Evolutionary conservation across 2,113 vertebrate genomes (phyloP), one percentile per base, ranked within the genome.

Genomic region (Paralichthys olivaceus): DNA sequence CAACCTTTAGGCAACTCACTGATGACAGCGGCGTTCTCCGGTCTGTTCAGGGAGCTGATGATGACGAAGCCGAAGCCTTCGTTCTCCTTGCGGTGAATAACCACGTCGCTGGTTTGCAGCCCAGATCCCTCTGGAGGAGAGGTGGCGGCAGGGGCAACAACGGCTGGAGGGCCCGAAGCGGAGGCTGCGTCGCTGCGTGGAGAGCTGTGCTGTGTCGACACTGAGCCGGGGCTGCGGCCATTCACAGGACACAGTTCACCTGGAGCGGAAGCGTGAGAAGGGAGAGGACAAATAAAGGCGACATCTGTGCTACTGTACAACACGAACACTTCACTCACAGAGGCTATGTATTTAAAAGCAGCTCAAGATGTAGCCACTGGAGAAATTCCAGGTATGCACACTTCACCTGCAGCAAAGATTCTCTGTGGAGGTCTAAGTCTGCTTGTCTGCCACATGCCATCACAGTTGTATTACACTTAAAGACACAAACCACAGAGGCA

Each of bases 21-120:
- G 90, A 98, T 97, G 66, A 97, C 93, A 28, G 97, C 73, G 54
- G 96, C 95, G 4, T 96, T 97, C 70, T 99, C 97, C 0, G 98
- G 98, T 75, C 98, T 95, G 93, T 98, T 99, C 28, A 99, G 93
- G 37, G 98, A 98, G 91, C 97, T 99, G 94, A 99, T 99, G 95
- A 99, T 99, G 70, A 99, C 98, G 5, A 99, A 99, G 75, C 98
- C 98, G 0, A 99, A 99, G 67, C 98, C 98, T 65, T 99, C 98
- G 0, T 97, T 99, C 86, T 99, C 98, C 77, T 99, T 99, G 82
- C 98, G 98, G 67, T 98, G 96, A 84, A 99, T 99, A 66, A 99
- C 88, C 45, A 99, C 97, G 0, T 99, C 97, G 0, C 95, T 98
- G 86, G 96, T 97, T 75, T 96, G 97, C 81, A 96, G 87, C 91